A percentile compares a stretch with the other conserved stretches of the same genome.
phyloP scores from a whole-genome alignment of 2,797 vertebrate genomes.

The Spinus pinus region DNA sequence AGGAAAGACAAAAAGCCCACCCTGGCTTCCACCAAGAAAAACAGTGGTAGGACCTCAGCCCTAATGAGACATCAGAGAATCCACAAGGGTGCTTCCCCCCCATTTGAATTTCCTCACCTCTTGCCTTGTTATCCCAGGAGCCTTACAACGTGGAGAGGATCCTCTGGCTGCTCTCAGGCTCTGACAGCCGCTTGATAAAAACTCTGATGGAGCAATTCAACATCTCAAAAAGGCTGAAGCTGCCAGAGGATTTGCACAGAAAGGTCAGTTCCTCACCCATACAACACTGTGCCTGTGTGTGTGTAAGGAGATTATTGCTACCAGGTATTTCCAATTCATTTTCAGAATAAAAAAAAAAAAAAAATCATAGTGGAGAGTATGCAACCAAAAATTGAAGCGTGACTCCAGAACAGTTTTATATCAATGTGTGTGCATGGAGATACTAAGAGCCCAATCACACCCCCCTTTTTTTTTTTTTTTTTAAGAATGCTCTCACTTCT shows the following conservation, averaged over 20 bases:
- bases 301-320: not conserved
- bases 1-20: not conserved
- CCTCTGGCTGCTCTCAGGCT: conserved; percentile 86
- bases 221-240: conserved; percentile 62
- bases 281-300: rapidly evolving
- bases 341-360: not conserved
- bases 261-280: conserved; percentile 56
- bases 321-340: not conserved
- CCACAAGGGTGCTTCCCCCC: not conserved
- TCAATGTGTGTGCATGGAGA: not conserved
- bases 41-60: not conserved
- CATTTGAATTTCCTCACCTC: rapidly evolving
- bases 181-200: conserved; percentile 73
- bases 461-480: rapidly evolving
- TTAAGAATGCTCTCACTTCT: not conserved
- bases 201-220: conserved; percentile 87
- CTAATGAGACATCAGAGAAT: not conserved
- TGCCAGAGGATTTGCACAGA: conserved; percentile 76
- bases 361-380: not conserved
- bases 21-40: not conserved
- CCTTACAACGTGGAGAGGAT: conserved; percentile 95
- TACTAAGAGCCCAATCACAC: rapidly evolving
- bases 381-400: not conserved
- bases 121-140: conserved; percentile 72
- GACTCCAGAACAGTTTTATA: not conserved